phyloP scores from a whole-genome alignment of 2,888 invertebrate species.

The Coenonympha glycerion region DNA sequence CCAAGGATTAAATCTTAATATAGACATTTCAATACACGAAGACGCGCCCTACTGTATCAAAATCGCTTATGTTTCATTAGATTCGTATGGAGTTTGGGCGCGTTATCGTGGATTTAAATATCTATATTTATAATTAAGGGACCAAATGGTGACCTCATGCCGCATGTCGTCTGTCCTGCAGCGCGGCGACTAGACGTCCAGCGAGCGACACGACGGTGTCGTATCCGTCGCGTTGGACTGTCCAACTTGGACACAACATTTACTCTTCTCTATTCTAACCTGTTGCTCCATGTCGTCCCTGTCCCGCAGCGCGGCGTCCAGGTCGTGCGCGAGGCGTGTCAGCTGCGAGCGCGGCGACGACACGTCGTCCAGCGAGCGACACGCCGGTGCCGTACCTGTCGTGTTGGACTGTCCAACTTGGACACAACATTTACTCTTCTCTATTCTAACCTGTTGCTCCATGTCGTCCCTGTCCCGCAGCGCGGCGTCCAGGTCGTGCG shows the following conservation, averaged over 20 bases:
- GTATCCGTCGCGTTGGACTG: constrained; percentile 18
- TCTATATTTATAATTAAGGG: too few relatives aligned
- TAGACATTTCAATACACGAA: too few relatives aligned
- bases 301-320: constrained; percentile 80
- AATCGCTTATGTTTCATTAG: too few relatives aligned
- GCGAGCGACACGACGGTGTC: constrained; percentile 33
- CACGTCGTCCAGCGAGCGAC: constrained; percentile 39
- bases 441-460: constrained; percentile 87
- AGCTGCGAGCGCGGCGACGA: constrained; percentile 39
- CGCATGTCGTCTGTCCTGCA: constrained; percentile 82
- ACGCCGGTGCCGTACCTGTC: constrained; percentile 23
- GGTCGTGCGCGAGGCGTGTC: constrained; percentile 70
- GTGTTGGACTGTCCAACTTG: too few relatives aligned
- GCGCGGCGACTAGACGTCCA: constrained; percentile 59
- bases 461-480: constrained; percentile 82
- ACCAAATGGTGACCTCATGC: too few relatives aligned
- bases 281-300: constrained; percentile 84
- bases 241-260: neutral
- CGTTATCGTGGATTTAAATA: too few relatives aligned
- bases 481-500: constrained; percentile 78
- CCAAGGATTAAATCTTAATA: too few relatives aligned
- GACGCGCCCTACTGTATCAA: too few relatives aligned
- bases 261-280: too few relatives aligned
- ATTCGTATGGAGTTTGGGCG: too few relatives aligned
- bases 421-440: too few relatives aligned